Evolutionary conservation across 1,140 invertebrate species (phyloP).

Genomic region (Pteromalus puparum): DNA sequence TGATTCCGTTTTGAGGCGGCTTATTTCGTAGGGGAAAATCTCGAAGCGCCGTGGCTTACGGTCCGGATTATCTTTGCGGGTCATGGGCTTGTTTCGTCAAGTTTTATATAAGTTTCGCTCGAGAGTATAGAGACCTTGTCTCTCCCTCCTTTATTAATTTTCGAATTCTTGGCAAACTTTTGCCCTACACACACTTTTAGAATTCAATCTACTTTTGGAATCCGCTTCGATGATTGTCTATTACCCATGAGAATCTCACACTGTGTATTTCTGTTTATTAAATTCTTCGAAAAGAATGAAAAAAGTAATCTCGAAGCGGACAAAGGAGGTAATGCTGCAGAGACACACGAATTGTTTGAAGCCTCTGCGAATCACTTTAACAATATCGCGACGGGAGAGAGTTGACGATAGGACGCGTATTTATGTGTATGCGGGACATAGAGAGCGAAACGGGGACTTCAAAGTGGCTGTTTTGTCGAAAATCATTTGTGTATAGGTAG

Average conservation of each 20-base stretch:
- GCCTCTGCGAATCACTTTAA: not conserved
- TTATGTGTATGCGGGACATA: not conserved
- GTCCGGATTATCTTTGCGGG: not conserved
- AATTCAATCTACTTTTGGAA: slow-evolving; percentile 22
- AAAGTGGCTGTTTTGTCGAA: slow-evolving; percentile 28
- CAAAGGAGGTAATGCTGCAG: not conserved
- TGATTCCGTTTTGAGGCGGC: not conserved
- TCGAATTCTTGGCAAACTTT: not conserved
- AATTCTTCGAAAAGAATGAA: not conserved
- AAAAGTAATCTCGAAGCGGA: not conserved
- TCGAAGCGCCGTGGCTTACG: too few relatives aligned
- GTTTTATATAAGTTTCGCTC: slow-evolving; percentile 23
- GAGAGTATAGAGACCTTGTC: not conserved
- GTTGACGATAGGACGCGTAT: too few relatives aligned
- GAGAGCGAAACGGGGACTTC: not conserved
- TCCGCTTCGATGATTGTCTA: not conserved
- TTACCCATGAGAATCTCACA: not conserved
- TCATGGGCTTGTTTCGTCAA: not conserved
- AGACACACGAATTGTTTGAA: too few relatives aligned
- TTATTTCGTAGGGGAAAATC: not conserved
- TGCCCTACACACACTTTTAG: not conserved
- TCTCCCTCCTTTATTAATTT: slow-evolving; percentile 28
- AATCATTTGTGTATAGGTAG: slow-evolving; percentile 12
- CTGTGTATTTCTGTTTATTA: not conserved
- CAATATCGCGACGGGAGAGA: not conserved